Percentiles rank a stretch among this genome's conserved stretches.
These are phyloP conservation scores for Myotis vivesi DNA, from an alignment of 2,797 vertebrate species.

Conservation along the genomic window DNA sequence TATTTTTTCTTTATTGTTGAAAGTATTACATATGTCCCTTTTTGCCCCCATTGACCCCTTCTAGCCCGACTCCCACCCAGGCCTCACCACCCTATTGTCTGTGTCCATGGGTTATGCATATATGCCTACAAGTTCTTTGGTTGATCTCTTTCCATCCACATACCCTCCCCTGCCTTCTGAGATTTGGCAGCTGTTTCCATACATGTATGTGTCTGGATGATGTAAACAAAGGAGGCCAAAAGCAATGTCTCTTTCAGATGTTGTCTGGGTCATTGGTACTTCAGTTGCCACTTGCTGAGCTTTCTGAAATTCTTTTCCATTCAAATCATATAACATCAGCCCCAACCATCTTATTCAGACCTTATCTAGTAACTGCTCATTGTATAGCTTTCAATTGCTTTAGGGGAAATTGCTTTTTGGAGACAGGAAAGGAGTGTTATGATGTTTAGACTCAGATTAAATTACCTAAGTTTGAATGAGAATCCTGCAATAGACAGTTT, in stretches of 20 bases:
- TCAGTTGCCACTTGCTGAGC: background rate
- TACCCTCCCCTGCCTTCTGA: no score
- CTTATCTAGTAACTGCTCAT: conserved; percentile 26
- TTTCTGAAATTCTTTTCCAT: conserved; percentile 28
- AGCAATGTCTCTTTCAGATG: background rate
- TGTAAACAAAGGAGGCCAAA: background rate
- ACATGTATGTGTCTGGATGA: no score
- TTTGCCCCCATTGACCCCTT: background rate
- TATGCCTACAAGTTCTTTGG: no score
- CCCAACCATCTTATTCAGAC: background rate
- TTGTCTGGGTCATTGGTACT: background rate
- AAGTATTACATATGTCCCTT: no score
- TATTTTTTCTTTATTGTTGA: background rate
- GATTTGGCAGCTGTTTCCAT: no score
- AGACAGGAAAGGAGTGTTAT: background rate
- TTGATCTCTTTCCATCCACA: no score
- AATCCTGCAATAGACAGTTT: background rate
- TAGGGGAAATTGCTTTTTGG: conserved; percentile 32
- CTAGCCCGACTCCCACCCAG: background rate
- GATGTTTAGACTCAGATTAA: conserved; percentile 35
- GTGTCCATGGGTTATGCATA: background rate
- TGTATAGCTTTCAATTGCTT: conserved; percentile 54
- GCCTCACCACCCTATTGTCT: background rate
- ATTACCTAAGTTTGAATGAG: conserved; percentile 6
- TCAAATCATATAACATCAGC: background rate